Percentiles rank a stretch among this genome's conserved stretches.
Evolutionary conservation across 2,797 vertebrate species (phyloP).

Genomic region (Tympanoctomys barrerae): DNA sequence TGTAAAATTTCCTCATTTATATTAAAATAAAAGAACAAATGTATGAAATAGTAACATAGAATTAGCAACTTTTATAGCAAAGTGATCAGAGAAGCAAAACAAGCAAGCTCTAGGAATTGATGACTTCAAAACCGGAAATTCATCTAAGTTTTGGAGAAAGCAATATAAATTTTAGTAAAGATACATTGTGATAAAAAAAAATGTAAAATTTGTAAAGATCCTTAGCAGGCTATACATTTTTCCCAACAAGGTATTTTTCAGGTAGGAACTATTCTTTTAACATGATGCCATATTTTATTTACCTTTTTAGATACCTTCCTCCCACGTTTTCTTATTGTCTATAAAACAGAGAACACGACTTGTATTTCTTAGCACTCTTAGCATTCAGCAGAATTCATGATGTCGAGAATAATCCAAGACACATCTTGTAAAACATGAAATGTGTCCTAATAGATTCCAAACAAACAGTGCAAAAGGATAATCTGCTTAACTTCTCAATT

Average conservation of each 20-base stretch:
- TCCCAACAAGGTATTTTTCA: not conserved
- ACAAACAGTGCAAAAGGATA: not conserved
- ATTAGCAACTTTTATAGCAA: not conserved
- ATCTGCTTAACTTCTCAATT: not conserved
- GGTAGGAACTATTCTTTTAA: not conserved
- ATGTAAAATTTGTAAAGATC: not conserved
- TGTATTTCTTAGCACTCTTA: not conserved
- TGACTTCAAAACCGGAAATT: not conserved
- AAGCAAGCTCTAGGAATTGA: not conserved
- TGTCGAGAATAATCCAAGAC: not conserved
- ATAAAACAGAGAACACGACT: not conserved
- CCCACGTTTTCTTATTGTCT: not conserved
- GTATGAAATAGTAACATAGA: not conserved
- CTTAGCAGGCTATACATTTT: not conserved
- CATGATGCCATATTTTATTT: not conserved
- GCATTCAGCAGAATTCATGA: not conserved
- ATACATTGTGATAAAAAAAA: not conserved
- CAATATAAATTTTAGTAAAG: not conserved
- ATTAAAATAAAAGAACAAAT: not conserved
- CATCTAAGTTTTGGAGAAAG: not conserved
- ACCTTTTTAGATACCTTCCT: not conserved
- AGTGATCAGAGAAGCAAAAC: not conserved
- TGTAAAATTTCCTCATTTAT: not conserved
- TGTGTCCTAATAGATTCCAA: not conserved
- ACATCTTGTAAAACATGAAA: not conserved